phyloP scores from a whole-genome alignment of 2,888 invertebrate species.

The Limnephilus marmoratus region DNA sequence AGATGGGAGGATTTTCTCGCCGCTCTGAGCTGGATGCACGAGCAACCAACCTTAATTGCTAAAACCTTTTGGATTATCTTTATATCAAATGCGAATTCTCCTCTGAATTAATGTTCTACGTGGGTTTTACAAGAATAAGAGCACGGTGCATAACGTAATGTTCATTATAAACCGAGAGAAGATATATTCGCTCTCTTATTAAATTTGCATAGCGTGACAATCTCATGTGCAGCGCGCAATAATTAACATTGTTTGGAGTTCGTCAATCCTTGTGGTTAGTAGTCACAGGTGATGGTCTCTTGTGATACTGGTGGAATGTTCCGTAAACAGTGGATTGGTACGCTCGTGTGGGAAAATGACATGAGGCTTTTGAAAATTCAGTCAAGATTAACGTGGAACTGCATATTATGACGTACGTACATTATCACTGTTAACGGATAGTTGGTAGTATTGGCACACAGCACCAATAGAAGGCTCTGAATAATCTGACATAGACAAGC shows the following conservation, averaged over 20 bases:
- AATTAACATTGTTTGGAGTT: slow-evolving; percentile 2
- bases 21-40: neutral
- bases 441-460: neutral
- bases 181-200: slow-evolving; percentile 14
- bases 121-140: neutral
- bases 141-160: neutral
- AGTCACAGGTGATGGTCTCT: neutral
- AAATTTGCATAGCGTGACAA: slow-evolving; percentile 32
- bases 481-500: neutral
- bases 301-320: neutral
- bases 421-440: no score
- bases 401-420: no score
- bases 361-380: neutral
- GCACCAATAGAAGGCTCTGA: neutral
- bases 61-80: neutral
- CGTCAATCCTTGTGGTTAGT: neutral
- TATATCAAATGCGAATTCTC: neutral
- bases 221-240: neutral
- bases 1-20: neutral
- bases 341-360: neutral
- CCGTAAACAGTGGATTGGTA: neutral
- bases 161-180: neutral
- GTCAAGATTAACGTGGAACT: no score
- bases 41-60: neutral
- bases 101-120: neutral